Conservation (phyloP, 2,113 vertebrate species). For the Sialia sialis region DNA sequence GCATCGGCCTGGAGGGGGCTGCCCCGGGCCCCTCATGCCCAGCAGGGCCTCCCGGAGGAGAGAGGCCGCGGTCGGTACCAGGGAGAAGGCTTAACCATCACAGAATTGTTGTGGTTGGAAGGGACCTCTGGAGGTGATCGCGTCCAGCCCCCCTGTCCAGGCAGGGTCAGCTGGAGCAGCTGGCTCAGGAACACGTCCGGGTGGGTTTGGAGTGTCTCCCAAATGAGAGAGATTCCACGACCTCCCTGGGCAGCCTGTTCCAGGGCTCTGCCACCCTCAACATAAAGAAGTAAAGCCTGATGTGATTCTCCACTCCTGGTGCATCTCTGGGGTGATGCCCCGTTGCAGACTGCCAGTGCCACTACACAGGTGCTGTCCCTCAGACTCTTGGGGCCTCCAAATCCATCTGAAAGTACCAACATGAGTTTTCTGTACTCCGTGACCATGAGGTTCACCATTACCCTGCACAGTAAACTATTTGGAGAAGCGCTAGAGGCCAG, state of each 20-base stretch:
- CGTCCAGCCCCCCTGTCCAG: not conserved
- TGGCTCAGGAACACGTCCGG: not conserved
- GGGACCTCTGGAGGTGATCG: not conserved
- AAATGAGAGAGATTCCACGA: not conserved
- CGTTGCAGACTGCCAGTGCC: rapidly evolving
- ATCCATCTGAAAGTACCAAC: not conserved
- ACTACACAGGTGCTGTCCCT: rapidly evolving
- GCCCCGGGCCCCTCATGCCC: not conserved
- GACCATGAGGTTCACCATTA: not conserved
- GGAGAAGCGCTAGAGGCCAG: not conserved
- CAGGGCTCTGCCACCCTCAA: not conserved
- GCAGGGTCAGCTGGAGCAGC: not conserved
- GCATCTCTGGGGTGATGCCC: not conserved
- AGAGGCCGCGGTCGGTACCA: not conserved
- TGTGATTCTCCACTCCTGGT: no score
- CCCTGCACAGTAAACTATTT: not conserved
- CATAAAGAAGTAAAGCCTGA: not conserved
- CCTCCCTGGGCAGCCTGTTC: not conserved
- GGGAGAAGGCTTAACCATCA: not conserved
- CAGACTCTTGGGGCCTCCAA: not conserved
- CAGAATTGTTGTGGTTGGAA: not conserved
- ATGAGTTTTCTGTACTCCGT: rapidly evolving
- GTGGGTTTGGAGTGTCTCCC: not conserved
- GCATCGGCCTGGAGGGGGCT: not conserved
- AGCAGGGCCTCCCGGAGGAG: no score